Evolutionary conservation across 2,888 invertebrate species (phyloP).

Genomic region (Hanleya hanleyi): DNA sequence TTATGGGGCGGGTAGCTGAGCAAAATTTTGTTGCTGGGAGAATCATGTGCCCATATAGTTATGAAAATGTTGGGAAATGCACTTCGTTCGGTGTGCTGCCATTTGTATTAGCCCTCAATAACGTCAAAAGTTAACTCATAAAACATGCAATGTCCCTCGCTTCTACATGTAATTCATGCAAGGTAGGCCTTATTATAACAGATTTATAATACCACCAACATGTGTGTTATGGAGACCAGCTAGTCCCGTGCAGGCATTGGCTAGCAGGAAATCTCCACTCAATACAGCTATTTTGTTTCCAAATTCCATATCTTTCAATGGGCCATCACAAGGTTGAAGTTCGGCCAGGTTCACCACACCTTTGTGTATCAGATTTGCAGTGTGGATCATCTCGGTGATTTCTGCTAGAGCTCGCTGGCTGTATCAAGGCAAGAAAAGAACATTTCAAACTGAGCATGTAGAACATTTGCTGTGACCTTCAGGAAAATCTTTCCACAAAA

Average conservation of each 20-base stretch:
- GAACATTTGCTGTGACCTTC: not conserved
- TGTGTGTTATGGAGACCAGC: slow-evolving; percentile 82
- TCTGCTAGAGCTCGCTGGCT: slow-evolving; percentile 81
- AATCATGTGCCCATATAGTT: no score
- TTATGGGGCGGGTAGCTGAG: no score
- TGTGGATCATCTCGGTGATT: slow-evolving; percentile 97
- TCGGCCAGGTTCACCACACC: slow-evolving; percentile 83
- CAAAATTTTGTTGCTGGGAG: no score
- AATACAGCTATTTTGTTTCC: slow-evolving; percentile 96
- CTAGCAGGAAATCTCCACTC: slow-evolving; percentile 92
- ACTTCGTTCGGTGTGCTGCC: no score
- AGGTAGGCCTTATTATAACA: no score
- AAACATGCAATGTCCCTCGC: no score
- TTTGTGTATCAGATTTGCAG: slow-evolving; percentile 92
- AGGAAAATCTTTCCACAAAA: no score
- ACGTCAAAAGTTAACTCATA: no score
- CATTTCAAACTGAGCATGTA: not conserved
- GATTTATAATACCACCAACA: no score
- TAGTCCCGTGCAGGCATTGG: slow-evolving; percentile 88
- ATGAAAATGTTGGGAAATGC: no score
- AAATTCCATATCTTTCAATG: slow-evolving; percentile 85
- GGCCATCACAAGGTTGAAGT: slow-evolving; percentile 72
- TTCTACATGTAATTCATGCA: no score
- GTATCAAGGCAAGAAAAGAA: slow-evolving; percentile 11
- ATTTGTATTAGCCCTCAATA: no score